Evolutionary conservation across 2,888 invertebrate genomes (phyloP).

Genomic region (Hylaea fasciaria): DNA sequence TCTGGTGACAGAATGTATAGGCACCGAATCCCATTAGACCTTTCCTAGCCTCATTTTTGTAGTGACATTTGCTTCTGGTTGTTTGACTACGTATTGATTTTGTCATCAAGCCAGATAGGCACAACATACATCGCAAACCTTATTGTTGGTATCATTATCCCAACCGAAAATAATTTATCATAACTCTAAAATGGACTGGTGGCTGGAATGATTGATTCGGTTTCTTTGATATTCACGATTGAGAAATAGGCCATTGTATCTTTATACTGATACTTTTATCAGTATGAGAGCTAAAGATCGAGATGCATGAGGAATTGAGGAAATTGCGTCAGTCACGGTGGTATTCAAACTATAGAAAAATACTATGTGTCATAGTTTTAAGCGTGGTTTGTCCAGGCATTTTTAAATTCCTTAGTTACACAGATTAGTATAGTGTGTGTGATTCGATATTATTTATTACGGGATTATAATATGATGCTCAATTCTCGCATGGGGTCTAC

Average conservation of each 20-base stretch:
- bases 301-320: constrained; percentile 10
- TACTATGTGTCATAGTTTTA: too few relatives aligned
- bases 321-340: constrained; percentile 5
- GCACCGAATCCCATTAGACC: constrained; percentile 10
- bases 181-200: constrained; percentile 40
- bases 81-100: constrained; percentile 38
- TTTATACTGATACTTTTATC: too few relatives aligned
- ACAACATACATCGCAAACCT: constrained; percentile 14
- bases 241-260: constrained; percentile 52
- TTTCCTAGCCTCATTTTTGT: constrained; percentile 20
- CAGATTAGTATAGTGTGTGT: too few relatives aligned
- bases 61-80: constrained; percentile 19
- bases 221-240: constrained; percentile 57
- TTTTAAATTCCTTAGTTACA: too few relatives aligned
- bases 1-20: too few relatives aligned
- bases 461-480: too few relatives aligned
- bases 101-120: constrained; percentile 38
- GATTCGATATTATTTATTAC: too few relatives aligned
- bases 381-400: too few relatives aligned
- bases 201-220: constrained; percentile 54
- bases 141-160: constrained; percentile 40
- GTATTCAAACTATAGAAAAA: background rate
- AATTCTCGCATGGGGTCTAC: too few relatives aligned
- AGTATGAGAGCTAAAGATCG: constrained; percentile 16
- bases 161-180: constrained; percentile 58